Evolutionary conservation across 2,797 vertebrate genomes (phyloP), one percentile per base, ranked within the genome.

Genomic region (Pseudomugil tenellus): DNA sequence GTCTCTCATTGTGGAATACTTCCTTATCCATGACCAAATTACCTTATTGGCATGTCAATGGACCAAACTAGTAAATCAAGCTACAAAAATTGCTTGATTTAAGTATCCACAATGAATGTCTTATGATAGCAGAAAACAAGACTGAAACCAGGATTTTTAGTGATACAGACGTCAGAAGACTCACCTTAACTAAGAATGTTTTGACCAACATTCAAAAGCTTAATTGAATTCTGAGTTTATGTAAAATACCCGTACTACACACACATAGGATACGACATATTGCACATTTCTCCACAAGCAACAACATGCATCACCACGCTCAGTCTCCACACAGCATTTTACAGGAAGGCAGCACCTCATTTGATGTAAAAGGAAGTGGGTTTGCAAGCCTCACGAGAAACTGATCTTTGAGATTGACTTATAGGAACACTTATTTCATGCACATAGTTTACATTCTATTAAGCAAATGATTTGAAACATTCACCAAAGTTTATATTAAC

Each of bases 1-100:
- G 53, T 61, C 35, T 53, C 35, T 58, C 7, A 58, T 74, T 26
- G 49, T 56, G 67, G 16, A 76, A 76, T 32, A 61, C 43, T 51
- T 25, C 21, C 31, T 74, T 65, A 28, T 61, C 28, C 46, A 29
- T 41, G 59, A 55, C 65, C 59, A 63, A 51, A 34, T 70, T 67
- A 51, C 43, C 28, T 69, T 26, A 46, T 3, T 6, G 43, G 35
- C 52, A 25, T 49, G 37, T 21, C 13, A 58, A 53, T 13, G 48
- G 56, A 41, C 21, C 21, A 49, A 21, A 60, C 23, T 67, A 25
- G 63, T 54, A 28, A 65, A 37, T 55, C n/a, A 43, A 55, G 68
- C 46, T 60, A 35, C 34, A 26, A 56, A 43, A 59, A 29, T 31
- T 23, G 58, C 37, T 16, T 32, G 56, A 61, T 59, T 73, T 66